A percentile compares a stretch with the other conserved stretches of the same genome.
Evolutionary conservation across 2,888 invertebrate genomes (phyloP).

Genomic region (Chironomus riparius): DNA sequence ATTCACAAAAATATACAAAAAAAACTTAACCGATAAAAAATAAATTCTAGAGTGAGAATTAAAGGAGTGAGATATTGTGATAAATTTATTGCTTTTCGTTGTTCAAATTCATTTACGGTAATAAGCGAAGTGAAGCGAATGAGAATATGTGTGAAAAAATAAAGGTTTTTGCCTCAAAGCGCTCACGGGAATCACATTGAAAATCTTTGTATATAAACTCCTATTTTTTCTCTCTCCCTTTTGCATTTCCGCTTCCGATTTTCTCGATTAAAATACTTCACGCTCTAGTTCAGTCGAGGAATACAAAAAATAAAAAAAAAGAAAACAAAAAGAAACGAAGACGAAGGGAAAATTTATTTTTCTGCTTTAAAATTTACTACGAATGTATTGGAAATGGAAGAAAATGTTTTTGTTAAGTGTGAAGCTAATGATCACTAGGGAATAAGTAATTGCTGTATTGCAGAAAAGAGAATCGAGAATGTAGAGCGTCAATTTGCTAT

Average conservation of each 20-base stretch:
- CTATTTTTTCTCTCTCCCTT: neutral
- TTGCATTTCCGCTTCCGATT: neutral
- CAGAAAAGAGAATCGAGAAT: neutral
- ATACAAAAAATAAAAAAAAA: neutral
- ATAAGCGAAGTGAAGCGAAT: neutral
- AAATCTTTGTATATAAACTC: neutral
- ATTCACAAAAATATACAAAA: no score
- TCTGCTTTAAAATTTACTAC: neutral
- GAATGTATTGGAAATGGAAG: neutral
- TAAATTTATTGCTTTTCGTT: constrained; percentile 12
- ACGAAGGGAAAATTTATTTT: neutral
- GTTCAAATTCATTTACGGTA: neutral
- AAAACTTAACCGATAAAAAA: neutral
- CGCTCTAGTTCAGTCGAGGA: neutral
- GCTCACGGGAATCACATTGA: neutral
- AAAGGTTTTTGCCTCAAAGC: neutral
- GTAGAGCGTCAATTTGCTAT: neutral
- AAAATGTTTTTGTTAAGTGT: neutral
- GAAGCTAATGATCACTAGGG: neutral
- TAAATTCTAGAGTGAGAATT: neutral
- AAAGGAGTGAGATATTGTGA: neutral
- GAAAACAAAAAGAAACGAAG: neutral
- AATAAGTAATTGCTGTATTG: neutral
- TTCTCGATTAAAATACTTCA: constrained; percentile 1
- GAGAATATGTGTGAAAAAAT: neutral